Evolutionary conservation across 1,140 invertebrate genomes (phyloP), one percentile per base, ranked within the genome.

Genomic region (Brachionus manjavacas): DNA sequence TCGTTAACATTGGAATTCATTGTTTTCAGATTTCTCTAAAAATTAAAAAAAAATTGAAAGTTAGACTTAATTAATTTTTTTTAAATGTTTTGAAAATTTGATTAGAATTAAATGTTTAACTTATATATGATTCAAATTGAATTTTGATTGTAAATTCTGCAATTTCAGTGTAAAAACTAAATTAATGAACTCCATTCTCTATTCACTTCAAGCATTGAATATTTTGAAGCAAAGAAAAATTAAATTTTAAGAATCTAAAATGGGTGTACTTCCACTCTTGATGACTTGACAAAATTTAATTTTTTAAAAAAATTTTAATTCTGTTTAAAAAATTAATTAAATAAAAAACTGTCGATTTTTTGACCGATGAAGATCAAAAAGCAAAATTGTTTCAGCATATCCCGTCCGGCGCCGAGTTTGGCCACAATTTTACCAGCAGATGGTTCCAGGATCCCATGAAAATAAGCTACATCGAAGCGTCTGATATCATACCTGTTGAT

Each of bases 351-450:
- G 86, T 87, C 43, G 16, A 70, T 83, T 28, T 35, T 70, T 12
- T 23, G 4, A 41, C 23, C 23, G 52, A 83, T 79, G 25, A 35
- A 41, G 83, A 55, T 9, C 85, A 86, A 23, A 86, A 85, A 87
- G 92, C 94, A 85, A 91, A 92, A 66, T 91, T 94, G 85, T 96
- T 94, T 86, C 91, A 93, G 0, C 93, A 96, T 88, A 87, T 96
- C 1, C 95, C 95, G 87, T 92, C 95, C 0, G 95, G 94, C 0
- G 95, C 95, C 0, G 95, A 98, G 88, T 95, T 94, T 0, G 96
- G 95, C 1, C 97, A 95, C 95, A 96, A 98, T 88, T 98, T 96
- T 89, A 95, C 94, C 11, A 94, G 93, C 6, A 91, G 95, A 68
- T 97, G 96, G 96, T 96, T 95, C 31, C 23, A 23, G 4, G 28